phyloP scores from a whole-genome alignment of 2,888 invertebrate genomes.

The Dynastes maya region DNA sequence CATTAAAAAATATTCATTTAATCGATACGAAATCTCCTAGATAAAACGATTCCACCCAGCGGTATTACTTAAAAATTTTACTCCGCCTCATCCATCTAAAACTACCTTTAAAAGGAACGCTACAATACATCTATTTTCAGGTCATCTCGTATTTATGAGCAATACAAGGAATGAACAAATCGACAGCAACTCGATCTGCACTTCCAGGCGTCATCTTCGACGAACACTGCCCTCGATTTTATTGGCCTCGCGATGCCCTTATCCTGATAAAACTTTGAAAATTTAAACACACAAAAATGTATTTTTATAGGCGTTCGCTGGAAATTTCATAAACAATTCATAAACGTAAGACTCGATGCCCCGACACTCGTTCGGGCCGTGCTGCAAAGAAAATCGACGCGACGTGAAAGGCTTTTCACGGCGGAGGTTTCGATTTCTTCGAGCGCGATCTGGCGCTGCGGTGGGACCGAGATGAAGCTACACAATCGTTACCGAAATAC shows the following conservation, averaged over 20 bases:
- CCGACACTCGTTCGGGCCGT: neutral
- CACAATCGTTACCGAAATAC: too few species aligned
- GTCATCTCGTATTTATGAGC: neutral
- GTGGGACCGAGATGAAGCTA: too few species aligned
- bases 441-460: too few species aligned
- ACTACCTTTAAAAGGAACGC: too few species aligned
- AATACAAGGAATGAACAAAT: neutral
- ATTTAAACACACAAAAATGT: constrained; percentile 1
- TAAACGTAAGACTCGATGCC: constrained; percentile 27
- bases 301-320: neutral
- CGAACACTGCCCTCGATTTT: neutral
- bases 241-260: neutral
- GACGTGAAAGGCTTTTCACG: too few species aligned
- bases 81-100: too few species aligned
- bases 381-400: neutral
- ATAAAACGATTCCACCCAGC: too few species aligned
- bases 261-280: constrained; percentile 5
- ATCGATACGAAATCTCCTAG: too few species aligned
- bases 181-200: constrained; percentile 2
- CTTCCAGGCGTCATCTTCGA: constrained; percentile 5
- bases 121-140: too few species aligned
- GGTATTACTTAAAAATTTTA: too few species aligned
- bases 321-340: constrained; percentile 20
- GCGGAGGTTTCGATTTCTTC: too few species aligned
- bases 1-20: too few species aligned